A percentile compares a stretch with the other conserved stretches of the same genome.
Evolutionary conservation across 2,888 invertebrate species (phyloP).

Genomic region (Polymixis lichenea): DNA sequence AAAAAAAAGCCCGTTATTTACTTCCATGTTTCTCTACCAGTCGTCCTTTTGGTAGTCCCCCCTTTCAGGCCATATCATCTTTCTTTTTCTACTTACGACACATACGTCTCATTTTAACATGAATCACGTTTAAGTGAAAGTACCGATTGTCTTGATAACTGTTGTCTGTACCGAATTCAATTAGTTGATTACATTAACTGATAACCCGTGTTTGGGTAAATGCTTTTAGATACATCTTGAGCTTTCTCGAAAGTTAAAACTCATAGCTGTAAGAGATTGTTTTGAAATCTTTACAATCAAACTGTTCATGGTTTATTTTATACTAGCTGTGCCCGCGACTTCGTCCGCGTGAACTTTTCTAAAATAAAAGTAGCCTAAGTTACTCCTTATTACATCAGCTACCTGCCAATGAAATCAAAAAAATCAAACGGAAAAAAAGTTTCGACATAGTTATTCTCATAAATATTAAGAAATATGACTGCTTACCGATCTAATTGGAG

Average conservation of each 20-base stretch:
- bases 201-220: conserved; percentile 53
- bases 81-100: background rate
- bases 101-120: background rate
- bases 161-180: conserved; percentile 44
- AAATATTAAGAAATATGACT: conserved; percentile 25
- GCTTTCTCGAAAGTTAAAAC: conserved; percentile 40
- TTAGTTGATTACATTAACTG: conserved; percentile 57
- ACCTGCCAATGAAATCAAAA: too few relatives aligned
- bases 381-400: too few relatives aligned
- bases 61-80: too few relatives aligned
- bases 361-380: too few relatives aligned
- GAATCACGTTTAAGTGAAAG: conserved; percentile 43
- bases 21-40: too few relatives aligned
- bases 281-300: conserved; percentile 18
- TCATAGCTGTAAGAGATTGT: conserved; percentile 20
- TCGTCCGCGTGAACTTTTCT: too few relatives aligned
- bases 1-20: too few relatives aligned
- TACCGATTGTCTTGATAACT: conserved; percentile 17
- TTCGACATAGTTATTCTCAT: background rate
- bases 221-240: conserved; percentile 36
- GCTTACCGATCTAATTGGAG: conserved; percentile 16
- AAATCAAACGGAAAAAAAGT: too few relatives aligned
- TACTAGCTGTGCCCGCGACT: too few relatives aligned
- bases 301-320: background rate
- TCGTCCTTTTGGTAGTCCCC: too few relatives aligned